A percentile compares a stretch with the other conserved stretches of the same genome.
These are phyloP conservation scores for Augochlora pura DNA, from an alignment of 1,140 invertebrate species.

Conservation along the genomic window DNA sequence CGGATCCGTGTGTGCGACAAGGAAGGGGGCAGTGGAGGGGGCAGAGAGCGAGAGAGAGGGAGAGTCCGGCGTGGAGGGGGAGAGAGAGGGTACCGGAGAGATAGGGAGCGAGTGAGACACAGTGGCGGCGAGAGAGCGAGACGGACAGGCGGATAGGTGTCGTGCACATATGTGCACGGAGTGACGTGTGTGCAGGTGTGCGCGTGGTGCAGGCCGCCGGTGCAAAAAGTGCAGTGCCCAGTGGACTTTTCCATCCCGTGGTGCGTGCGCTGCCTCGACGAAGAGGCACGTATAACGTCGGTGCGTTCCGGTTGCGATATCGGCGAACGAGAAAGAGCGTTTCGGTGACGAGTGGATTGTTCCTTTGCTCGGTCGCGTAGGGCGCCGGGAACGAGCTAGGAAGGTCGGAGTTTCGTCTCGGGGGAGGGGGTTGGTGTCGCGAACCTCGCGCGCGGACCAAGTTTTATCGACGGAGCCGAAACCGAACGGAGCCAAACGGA, in stretches of 20 bases:
- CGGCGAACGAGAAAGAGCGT: conserved; percentile 26
- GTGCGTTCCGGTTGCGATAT: conserved; percentile 31
- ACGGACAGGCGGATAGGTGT: conserved; percentile 42
- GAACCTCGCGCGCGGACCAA: no score
- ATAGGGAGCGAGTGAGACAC: conserved; percentile 2
- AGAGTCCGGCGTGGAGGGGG: background rate
- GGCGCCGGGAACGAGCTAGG: background rate
- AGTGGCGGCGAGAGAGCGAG: background rate
- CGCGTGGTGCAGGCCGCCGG: conserved; percentile 49
- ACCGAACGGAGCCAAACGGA: no score
- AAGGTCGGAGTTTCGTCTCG: no score
- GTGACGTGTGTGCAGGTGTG: conserved; percentile 54
- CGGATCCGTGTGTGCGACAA: background rate
- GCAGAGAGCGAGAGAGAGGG: background rate
- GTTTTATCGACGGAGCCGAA: no score
- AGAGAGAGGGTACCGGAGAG: background rate
- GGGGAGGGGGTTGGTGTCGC: no score
- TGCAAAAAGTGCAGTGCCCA: conserved; percentile 58
- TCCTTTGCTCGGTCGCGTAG: background rate
- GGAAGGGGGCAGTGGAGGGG: conserved; percentile 3
- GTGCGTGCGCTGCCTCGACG: background rate
- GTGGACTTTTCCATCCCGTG: conserved; percentile 60
- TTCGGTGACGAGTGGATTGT: background rate
- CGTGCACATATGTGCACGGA: conserved; percentile 39
- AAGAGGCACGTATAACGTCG: conserved; percentile 41